Conservation (phyloP, 1,140 invertebrate species). For the Lasioglossum albipes region DNA sequence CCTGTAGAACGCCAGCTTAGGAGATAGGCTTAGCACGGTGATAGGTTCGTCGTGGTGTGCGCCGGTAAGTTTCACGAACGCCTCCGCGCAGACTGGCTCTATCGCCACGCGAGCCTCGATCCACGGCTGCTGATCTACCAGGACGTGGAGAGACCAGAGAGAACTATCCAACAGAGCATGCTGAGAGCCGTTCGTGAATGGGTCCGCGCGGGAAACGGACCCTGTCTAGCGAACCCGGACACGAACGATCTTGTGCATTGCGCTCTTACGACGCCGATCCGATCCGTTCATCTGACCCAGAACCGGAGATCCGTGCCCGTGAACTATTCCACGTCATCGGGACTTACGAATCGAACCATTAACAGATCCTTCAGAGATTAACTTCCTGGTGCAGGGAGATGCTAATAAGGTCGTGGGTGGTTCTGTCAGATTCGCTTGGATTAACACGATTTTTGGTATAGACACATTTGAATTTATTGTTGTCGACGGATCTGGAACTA, state of each 20-base stretch:
- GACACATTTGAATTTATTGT: too few relatives aligned
- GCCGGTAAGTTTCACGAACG: constrained; percentile 4
- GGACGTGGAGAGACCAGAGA: constrained; percentile 13
- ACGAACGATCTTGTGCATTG: constrained; percentile 46
- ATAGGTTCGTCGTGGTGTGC: too few relatives aligned
- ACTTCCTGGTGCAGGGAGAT: too few relatives aligned
- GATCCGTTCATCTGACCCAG: constrained; percentile 55
- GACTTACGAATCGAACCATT: too few relatives aligned
- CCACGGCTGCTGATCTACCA: constrained; percentile 1
- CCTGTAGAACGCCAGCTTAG: neutral
- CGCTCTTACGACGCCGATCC: constrained; percentile 37
- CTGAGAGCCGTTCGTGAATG: constrained; percentile 55
- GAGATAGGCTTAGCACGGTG: too few relatives aligned
- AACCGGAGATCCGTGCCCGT: constrained; percentile 57
- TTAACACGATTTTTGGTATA: too few relatives aligned
- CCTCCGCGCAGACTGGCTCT: constrained; percentile 1
- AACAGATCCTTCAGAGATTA: too few relatives aligned
- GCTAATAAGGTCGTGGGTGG: too few relatives aligned
- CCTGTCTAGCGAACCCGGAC: constrained; percentile 68
- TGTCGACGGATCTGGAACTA: too few relatives aligned
- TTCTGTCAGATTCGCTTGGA: too few relatives aligned
- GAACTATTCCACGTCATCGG: constrained; percentile 32
- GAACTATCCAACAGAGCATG: neutral
- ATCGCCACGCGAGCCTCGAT: neutral
- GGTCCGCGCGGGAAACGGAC: constrained; percentile 47